phyloP scores from a whole-genome alignment of 2,113 vertebrate species.

The Centropus bengalensis region DNA sequence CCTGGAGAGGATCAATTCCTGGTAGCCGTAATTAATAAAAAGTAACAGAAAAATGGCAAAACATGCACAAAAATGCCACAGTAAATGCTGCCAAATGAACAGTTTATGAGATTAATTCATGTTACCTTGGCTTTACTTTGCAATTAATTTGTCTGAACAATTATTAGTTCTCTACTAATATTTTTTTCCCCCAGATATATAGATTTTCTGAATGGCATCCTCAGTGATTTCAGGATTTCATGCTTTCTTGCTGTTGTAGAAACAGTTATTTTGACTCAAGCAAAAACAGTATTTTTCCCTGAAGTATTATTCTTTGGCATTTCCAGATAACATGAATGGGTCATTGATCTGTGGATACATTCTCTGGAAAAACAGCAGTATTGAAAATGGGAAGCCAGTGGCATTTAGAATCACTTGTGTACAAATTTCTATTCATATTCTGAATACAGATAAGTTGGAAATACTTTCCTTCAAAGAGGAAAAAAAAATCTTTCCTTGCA shows the following conservation, averaged over 20 bases:
- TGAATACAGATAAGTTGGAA: background rate
- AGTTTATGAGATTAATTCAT: background rate
- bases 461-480: background rate
- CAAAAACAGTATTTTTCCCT: background rate
- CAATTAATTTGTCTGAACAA: background rate
- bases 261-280: background rate
- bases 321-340: conserved; percentile 11
- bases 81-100: background rate
- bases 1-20: background rate
- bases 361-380: conserved; percentile 14
- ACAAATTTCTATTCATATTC: background rate
- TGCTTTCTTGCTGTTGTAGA: background rate
- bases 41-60: background rate
- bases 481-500: background rate
- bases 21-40: background rate
- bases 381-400: background rate
- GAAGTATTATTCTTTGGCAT: conserved; percentile 8
- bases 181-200: background rate
- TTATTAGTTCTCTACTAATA: background rate
- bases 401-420: conserved; percentile 20
- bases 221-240: background rate
- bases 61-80: background rate
- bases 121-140: background rate
- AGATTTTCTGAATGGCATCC: background rate
- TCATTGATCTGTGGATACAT: conserved; percentile 21